Base-by-base conservation (phyloP, 2,797 vertebrate genomes). In the Manis crassicaudata region DNA sequence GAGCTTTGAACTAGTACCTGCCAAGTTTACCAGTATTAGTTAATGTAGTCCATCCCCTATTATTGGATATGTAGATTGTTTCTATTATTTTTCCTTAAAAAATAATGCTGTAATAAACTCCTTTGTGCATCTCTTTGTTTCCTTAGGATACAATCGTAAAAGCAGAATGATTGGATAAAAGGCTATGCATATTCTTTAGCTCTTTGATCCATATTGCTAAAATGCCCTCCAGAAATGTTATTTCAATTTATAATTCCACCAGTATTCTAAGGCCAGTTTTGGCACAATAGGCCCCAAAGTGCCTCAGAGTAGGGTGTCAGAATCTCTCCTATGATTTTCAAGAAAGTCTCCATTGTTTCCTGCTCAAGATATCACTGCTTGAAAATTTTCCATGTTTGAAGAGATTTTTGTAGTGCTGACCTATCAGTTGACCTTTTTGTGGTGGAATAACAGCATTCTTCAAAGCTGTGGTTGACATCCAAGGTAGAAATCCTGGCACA, bases 181-280 rank as follows among this genome's bases (percentile, higher is more conserved):
- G 60, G 14, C 8, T n/a, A 21, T 3, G 11, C 14, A 72, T 72
- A 60, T 75, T 79, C 88, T 92, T 65, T 91, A 92, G 68, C 32
- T 96, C 54, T 95, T 91, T 72, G 79, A 62, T 86, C 60, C 27
- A 20, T 60, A 56, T 89, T 95, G 60, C 40, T 86, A 86, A 90
- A 90, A 72, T 68, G 21, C 23, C 46, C 79, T 88, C 63, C 13
- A n/a, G 75, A 94, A 84, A 92, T 94, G 58, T 90, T 75, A 70
- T 87, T 98, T 88, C 27, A 67, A 8, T 89, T 43, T 92, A 54
- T 67, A 20, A 37, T 14, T 75, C 37, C 35, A 75, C 25, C 70
- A 23, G 35, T 27, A 75, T 37, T 40, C 77, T 67, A 3, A 20
- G 29, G 84, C 40, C 84, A 85, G n/a, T 68, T 84, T 93, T 77